A percentile compares a stretch with the other conserved stretches of the same genome.
These are phyloP conservation scores for Neopelma chrysocephalum DNA, from an alignment of 2,797 vertebrate species.

Conservation along the genomic window DNA sequence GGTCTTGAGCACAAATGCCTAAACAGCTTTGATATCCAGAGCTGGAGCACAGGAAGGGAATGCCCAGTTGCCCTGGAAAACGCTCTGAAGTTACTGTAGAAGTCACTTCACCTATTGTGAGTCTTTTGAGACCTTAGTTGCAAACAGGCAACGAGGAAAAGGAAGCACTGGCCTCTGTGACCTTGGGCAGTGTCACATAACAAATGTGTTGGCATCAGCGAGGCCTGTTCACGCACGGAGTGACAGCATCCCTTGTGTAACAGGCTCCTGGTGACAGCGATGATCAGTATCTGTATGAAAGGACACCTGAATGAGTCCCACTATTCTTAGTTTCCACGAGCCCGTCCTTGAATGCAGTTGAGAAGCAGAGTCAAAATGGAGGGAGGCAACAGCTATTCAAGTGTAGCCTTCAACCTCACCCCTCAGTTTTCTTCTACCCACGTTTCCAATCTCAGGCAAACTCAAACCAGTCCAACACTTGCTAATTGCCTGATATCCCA, in stretches of 20 bases:
- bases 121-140: not conserved
- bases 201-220: not conserved
- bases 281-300: not conserved
- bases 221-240: fast-evolving
- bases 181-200: not conserved
- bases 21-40: not conserved
- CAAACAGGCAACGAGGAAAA: not conserved
- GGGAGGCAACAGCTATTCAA: not conserved
- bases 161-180: not conserved
- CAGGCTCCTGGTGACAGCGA: not conserved
- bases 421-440: not conserved
- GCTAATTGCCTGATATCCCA: not conserved
- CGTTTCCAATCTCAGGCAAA: not conserved
- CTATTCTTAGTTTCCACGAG: not conserved
- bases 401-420: not conserved
- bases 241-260: not conserved
- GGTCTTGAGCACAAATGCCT: not conserved
- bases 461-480: not conserved
- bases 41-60: not conserved
- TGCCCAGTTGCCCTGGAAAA: not conserved
- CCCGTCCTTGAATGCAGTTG: not conserved
- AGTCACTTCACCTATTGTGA: not conserved
- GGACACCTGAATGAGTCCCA: not conserved
- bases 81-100: not conserved
- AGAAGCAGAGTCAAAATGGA: not conserved